Evolutionary conservation across 2,797 vertebrate species (phyloP), one percentile per base, ranked within the genome.

Genomic region (Philypnodon macrostomus): DNA sequence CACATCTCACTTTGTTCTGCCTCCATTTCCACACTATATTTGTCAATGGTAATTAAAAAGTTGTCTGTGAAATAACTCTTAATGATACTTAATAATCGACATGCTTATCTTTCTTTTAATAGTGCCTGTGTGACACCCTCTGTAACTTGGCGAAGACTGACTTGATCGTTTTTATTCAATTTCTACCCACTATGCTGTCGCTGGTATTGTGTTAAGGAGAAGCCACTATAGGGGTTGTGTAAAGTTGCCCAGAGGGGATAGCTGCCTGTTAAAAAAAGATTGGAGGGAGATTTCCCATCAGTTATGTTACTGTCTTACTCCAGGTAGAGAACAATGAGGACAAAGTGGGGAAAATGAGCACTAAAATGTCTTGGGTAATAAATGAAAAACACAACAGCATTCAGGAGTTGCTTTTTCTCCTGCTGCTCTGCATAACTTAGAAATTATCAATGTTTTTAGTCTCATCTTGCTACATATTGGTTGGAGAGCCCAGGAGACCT

Each of bases 361-460:
- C 4, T 21, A 29, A 59, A 66, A 42, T 36, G 63, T 70, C 75
- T 65, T 53, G 58, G 61, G 79, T n/a, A 67, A 79, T 72, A 47
- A 55, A 75, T 49, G 8, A 37, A 33, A 70, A 71, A 63, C 33
- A 29, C 46, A 70, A 54, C 58, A 69, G 46, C 48, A 71, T 75
- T 59, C 55, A 33, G 53, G 47, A 74, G 58, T 63, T 58, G 47
- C n/a, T n/a, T n/a, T n/a, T n/a, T n/a, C n/a, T n/a, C n/a, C n/a
- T n/a, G n/a, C 41, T 34, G 46, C 55, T 51, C 52, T 75, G 70
- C 71, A 78, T 81, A 78, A 66, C 73, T 81, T 77, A 73, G 38
- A 85, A 75, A 83, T 81, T 80, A 85, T 85, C 77, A 75, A 67
- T 85, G 80, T 88, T 87, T 86, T 84, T 81, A 77, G 83, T 86